A percentile compares a stretch with the other conserved stretches of the same genome.
These are phyloP conservation scores for Lamprotornis superbus DNA, from an alignment of 2,113 vertebrate species.

Conservation along the genomic window DNA sequence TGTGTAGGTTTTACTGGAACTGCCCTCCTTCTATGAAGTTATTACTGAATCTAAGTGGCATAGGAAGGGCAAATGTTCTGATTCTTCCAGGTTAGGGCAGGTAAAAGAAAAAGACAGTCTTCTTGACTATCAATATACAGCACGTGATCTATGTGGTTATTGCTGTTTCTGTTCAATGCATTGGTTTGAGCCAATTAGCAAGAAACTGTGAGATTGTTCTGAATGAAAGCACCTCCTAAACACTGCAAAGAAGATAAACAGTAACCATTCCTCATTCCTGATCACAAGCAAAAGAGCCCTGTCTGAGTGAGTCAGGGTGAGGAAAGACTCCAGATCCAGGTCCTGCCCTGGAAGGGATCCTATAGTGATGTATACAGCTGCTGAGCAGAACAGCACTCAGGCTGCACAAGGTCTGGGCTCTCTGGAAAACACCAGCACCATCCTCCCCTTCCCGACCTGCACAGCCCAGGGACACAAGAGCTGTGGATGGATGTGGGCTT, in stretches of 20 bases:
- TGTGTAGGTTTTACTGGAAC: not conserved
- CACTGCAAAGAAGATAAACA: not conserved
- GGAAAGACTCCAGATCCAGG: not conserved
- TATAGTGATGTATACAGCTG: not conserved
- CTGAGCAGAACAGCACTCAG: accelerated
- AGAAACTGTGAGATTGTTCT: not conserved
- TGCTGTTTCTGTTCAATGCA: not conserved
- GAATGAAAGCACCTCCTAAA: not conserved
- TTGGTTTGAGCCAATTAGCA: not conserved
- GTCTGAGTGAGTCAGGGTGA: accelerated
- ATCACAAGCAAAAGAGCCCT: accelerated
- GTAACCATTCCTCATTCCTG: not conserved
- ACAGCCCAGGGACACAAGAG: not conserved
- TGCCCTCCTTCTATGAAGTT: not conserved
- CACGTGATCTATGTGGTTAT: not conserved
- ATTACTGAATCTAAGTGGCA: not conserved
- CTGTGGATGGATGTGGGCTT: accelerated
- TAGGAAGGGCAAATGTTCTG: not conserved
- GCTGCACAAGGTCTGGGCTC: accelerated
- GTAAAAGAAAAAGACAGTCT: not conserved
- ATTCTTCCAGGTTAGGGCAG: not conserved
- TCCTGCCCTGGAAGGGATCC: not conserved
- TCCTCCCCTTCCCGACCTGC: not conserved
- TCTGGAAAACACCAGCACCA: too few species aligned
- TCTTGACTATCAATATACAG: not conserved